These are phyloP conservation scores for Etia nguti DNA, from an alignment of 2,113 vertebrate species.

Conservation along the genomic window DNA sequence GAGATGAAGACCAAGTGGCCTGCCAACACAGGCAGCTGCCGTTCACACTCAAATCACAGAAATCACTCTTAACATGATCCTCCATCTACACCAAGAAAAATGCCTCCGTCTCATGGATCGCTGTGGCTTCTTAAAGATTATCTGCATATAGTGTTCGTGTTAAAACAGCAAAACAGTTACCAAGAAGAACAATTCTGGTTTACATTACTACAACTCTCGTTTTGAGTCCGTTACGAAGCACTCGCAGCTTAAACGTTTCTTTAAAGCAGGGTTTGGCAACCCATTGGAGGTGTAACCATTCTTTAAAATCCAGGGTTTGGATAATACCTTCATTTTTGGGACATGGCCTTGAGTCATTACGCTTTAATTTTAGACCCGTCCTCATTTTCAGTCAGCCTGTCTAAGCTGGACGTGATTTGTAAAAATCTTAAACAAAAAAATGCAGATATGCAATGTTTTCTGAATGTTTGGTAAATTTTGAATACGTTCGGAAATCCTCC, in stretches of 20 bases:
- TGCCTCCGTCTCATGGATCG: not conserved
- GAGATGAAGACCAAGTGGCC: slow-evolving; percentile 19
- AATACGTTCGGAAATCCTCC: not conserved
- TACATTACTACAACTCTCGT: not conserved
- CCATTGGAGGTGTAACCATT: not conserved
- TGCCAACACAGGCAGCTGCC: slow-evolving; percentile 49
- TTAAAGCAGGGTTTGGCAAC: not conserved
- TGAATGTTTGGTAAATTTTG: not conserved
- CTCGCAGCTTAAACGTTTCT: accelerated
- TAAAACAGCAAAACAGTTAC: not conserved
- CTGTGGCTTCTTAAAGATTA: not conserved
- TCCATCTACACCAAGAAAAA: not conserved
- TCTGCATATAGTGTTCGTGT: not conserved
- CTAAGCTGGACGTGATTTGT: accelerated
- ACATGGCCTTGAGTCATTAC: accelerated
- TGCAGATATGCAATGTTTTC: not conserved
- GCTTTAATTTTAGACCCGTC: not conserved
- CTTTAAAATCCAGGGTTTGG: not conserved
- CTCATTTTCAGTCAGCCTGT: not conserved
- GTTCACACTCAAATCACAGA: slow-evolving; percentile 31
- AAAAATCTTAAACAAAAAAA: not conserved
- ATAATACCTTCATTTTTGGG: not conserved
- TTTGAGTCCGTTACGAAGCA: not conserved
- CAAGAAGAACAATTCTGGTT: not conserved
- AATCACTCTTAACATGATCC: not conserved